Evolutionary conservation across 2,888 invertebrate species (phyloP).

Genomic region (Conchocele bisecta): DNA sequence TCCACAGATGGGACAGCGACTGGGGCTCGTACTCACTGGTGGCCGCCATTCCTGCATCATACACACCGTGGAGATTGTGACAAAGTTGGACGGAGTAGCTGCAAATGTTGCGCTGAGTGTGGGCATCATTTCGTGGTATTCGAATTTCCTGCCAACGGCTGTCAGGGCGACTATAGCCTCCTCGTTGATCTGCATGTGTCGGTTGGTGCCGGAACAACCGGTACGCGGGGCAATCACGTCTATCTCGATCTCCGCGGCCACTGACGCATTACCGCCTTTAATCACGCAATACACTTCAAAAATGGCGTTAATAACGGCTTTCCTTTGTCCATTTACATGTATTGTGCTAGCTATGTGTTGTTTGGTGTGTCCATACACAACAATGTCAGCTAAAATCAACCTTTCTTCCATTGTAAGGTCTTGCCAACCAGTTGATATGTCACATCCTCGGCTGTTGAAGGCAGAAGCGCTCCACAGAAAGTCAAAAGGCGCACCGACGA

Average conservation of each 20-base stretch:
- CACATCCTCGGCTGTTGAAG: background rate
- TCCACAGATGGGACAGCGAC: slow-evolving; percentile 52
- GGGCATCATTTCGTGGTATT: slow-evolving; percentile 43
- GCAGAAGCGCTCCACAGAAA: no score
- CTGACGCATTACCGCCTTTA: slow-evolving; percentile 7
- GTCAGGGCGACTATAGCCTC: slow-evolving; percentile 34
- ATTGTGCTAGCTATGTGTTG: slow-evolving; percentile 18
- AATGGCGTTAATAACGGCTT: slow-evolving; percentile 35
- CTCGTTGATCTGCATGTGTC: slow-evolving; percentile 25
- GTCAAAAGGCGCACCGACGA: no score
- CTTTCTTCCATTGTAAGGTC: slow-evolving; percentile 21
- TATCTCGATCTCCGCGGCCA: slow-evolving; percentile 21
- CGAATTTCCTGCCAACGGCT: slow-evolving; percentile 11
- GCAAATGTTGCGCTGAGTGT: slow-evolving; percentile 20
- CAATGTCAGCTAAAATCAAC: slow-evolving; percentile 26
- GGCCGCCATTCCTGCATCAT: slow-evolving; percentile 36
- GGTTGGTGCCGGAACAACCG: slow-evolving; percentile 31
- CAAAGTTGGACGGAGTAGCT: slow-evolving; percentile 27
- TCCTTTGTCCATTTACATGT: slow-evolving; percentile 1
- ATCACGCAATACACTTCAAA: slow-evolving; percentile 45
- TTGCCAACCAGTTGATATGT: background rate
- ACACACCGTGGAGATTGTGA: slow-evolving; percentile 37
- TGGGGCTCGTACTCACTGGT: slow-evolving; percentile 24
- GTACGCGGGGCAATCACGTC: slow-evolving; percentile 34
- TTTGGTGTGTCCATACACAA: slow-evolving; percentile 39